These are phyloP conservation scores for Troides helena DNA, from an alignment of 2,888 invertebrate genomes.

Conservation along the genomic window DNA sequence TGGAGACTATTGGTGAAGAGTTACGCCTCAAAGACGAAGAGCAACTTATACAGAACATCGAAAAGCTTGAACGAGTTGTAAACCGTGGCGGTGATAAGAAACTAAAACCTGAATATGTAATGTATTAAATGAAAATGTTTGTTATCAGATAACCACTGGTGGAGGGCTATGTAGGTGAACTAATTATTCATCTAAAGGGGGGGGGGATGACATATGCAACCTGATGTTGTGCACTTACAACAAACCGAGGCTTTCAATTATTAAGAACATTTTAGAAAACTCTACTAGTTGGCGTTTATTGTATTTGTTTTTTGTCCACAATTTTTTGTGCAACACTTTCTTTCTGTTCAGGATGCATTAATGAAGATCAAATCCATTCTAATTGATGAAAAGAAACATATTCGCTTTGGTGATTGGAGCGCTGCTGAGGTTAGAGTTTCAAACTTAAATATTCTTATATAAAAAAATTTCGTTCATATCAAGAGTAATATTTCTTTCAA, in stretches of 20 bases:
- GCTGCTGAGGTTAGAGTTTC: slow-evolving; percentile 89
- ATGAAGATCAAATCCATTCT: slow-evolving; percentile 90
- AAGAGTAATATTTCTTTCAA: no score
- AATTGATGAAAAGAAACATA: slow-evolving; percentile 94
- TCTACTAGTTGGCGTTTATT: no score
- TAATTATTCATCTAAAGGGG: no score
- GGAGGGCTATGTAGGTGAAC: no score
- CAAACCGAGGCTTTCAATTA: no score
- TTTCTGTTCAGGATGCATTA: slow-evolving; percentile 87
- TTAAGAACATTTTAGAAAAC: no score
- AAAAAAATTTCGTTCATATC: no score
- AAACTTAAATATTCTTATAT: not conserved
- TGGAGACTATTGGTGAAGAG: slow-evolving; percentile 98
- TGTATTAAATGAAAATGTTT: slow-evolving; percentile 46
- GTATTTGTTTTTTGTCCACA: no score
- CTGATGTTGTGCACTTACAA: no score
- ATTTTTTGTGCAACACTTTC: no score
- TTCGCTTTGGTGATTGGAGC: slow-evolving; percentile 96
- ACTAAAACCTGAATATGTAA: slow-evolving; percentile 96
- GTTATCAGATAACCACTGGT: no score
- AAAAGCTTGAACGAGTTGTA: slow-evolving; percentile 91
- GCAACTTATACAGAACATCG: slow-evolving; percentile 88
- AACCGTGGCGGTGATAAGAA: slow-evolving; percentile 95
- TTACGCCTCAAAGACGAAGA: slow-evolving; percentile 96
- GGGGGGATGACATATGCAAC: no score